Conservation (phyloP, 1,140 invertebrate species). For the Dinothrombium tinctorium region DNA sequence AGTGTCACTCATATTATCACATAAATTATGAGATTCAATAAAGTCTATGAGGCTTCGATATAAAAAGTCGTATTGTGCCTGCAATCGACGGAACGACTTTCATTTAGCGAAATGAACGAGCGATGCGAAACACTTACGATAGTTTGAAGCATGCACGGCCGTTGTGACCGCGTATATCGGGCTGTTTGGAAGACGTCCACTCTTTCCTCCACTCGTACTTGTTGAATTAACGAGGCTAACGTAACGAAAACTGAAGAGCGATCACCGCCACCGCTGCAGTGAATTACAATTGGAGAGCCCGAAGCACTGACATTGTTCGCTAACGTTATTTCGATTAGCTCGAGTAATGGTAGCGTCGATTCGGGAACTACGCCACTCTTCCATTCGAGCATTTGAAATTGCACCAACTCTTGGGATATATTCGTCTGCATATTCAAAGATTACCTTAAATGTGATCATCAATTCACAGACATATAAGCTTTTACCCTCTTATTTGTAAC, state of each 20-base stretch:
- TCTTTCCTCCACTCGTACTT: conserved; percentile 48
- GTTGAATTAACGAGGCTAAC: conserved; percentile 55
- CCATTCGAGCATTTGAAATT: conserved; percentile 10
- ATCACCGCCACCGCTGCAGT: conserved; percentile 45
- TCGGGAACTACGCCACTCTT: conserved; percentile 11
- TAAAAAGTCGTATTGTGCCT: conserved; percentile 75
- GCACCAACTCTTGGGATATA: conserved; percentile 11
- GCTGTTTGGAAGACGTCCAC: conserved; percentile 62
- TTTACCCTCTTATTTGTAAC: conserved; percentile 48
- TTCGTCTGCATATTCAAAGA: conserved; percentile 8
- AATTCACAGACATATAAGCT: neutral
- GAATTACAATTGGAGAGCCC: conserved; percentile 13
- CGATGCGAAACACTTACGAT: conserved; percentile 15
- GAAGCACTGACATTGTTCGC: conserved; percentile 3
- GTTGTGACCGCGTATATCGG: conserved; percentile 54
- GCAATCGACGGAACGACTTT: conserved; percentile 7
- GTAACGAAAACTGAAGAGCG: conserved; percentile 68
- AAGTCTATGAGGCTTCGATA: conserved; percentile 70
- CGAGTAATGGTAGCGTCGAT: conserved; percentile 11
- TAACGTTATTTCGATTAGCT: conserved; percentile 13
- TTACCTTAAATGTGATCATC: conserved; percentile 4
- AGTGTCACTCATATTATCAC: conserved; percentile 16
- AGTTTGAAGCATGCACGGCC: conserved; percentile 46
- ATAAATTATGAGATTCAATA: conserved; percentile 32
- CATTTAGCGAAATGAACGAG: neutral